A percentile compares a stretch with the other conserved stretches of the same genome.
phyloP scores from a whole-genome alignment of 2,888 invertebrate genomes.

The Drosophila melanocephala region DNA sequence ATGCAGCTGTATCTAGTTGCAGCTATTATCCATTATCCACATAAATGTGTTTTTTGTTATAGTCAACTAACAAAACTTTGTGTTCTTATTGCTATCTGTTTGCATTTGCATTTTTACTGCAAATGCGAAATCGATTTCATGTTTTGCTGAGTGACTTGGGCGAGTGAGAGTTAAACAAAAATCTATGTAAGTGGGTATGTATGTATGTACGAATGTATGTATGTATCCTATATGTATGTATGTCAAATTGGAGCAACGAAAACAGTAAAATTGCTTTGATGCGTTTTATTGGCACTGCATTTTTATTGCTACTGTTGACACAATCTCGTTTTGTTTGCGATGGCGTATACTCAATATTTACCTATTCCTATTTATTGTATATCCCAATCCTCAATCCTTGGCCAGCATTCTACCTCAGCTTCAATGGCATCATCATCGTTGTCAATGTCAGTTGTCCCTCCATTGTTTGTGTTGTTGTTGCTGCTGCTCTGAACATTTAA shows the following conservation, averaged over 20 bases:
- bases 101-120: slow-evolving; percentile 67
- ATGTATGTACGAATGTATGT: slow-evolving; percentile 6
- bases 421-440: slow-evolving; percentile 49
- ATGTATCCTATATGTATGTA: not conserved
- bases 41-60: slow-evolving; percentile 31
- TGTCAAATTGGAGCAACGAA: slow-evolving; percentile 22
- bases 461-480: slow-evolving; percentile 1
- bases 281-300: slow-evolving; percentile 49
- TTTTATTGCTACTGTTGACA: slow-evolving; percentile 35
- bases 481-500: slow-evolving; percentile 36
- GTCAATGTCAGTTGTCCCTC: slow-evolving; percentile 16
- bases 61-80: slow-evolving; percentile 46
- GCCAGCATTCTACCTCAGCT: slow-evolving; percentile 11
- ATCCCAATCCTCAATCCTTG: not conserved
- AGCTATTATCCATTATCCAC: slow-evolving; percentile 12
- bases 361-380: slow-evolving; percentile 16
- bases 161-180: slow-evolving; percentile 18
- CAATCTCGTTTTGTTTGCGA: slow-evolving; percentile 27
- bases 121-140: slow-evolving; percentile 66
- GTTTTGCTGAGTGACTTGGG: slow-evolving; percentile 39
- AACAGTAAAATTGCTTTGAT: slow-evolving; percentile 34
- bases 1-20: slow-evolving; percentile 21
- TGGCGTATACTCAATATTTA: slow-evolving; percentile 45
- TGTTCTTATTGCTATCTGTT: slow-evolving; percentile 24
- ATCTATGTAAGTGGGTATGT: not conserved